phyloP scores from a whole-genome alignment of 1,140 invertebrate genomes.

The Drosophila kurseongensis region DNA sequence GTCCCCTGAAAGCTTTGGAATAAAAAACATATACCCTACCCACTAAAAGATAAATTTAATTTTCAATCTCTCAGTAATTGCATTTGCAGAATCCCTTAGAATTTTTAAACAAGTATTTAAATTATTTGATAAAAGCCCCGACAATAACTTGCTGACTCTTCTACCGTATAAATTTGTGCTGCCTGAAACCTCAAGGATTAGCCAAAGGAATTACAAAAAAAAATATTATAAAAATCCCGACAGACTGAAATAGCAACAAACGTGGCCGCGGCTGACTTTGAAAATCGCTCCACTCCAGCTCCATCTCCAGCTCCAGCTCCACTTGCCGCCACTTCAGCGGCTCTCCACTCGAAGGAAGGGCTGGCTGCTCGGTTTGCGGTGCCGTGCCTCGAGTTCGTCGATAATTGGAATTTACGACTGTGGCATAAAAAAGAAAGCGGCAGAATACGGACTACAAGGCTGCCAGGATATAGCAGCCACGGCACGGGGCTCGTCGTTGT shows the following conservation, averaged over 20 bases:
- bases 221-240: slow-evolving; percentile 40
- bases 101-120: not conserved
- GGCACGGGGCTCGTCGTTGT: slow-evolving; percentile 52
- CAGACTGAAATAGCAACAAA: slow-evolving; percentile 64
- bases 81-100: not conserved
- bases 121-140: not conserved
- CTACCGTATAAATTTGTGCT: not conserved
- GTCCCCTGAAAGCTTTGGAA: no score
- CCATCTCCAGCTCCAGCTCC: slow-evolving; percentile 25
- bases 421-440: slow-evolving; percentile 66
- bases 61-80: no score
- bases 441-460: slow-evolving; percentile 57
- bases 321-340: slow-evolving; percentile 36
- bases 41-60: no score
- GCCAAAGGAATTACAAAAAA: slow-evolving; percentile 29
- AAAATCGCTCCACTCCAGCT: slow-evolving; percentile 67
- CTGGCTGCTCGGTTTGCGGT: slow-evolving; percentile 43
- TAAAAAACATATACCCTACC: no score
- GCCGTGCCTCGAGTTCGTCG: slow-evolving; percentile 77
- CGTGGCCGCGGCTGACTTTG: slow-evolving; percentile 69
- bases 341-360: slow-evolving; percentile 41
- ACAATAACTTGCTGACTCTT: slow-evolving; percentile 5
- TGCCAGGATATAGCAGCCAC: slow-evolving; percentile 63
- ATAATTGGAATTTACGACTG: slow-evolving; percentile 83
- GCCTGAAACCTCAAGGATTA: slow-evolving; percentile 49